These are phyloP conservation scores for Battus philenor DNA, from an alignment of 1,140 invertebrate genomes.

Conservation along the genomic window DNA sequence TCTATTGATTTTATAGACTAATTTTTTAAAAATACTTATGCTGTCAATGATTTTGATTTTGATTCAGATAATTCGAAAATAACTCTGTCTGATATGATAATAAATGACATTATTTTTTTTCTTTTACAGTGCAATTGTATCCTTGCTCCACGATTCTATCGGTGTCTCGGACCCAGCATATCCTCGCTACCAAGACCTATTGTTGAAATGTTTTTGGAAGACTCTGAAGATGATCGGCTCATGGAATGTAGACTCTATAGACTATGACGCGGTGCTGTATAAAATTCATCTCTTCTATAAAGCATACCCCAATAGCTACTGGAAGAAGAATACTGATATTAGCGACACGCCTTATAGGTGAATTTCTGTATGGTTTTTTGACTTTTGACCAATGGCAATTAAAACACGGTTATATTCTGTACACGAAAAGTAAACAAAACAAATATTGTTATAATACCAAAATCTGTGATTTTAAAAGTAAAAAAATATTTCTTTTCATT, in stretches of 20 bases:
- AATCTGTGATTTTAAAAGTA: too few relatives aligned
- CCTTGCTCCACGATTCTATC: conserved; percentile 68
- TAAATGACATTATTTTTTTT: too few relatives aligned
- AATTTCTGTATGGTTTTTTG: conserved; percentile 13
- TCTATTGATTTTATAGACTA: too few relatives aligned
- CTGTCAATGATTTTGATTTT: too few relatives aligned
- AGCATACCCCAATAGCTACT: conserved; percentile 87
- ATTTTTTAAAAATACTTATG: too few relatives aligned
- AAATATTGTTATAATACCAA: too few relatives aligned
- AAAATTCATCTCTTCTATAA: conserved; percentile 92
- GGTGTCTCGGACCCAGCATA: conserved; percentile 69
- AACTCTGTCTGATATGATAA: too few relatives aligned
- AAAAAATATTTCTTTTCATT: conserved; percentile 23
- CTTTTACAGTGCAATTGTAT: conserved; percentile 60
- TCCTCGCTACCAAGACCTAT: conserved; percentile 85
- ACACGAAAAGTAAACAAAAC: too few relatives aligned
- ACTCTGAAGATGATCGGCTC: conserved; percentile 86
- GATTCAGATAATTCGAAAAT: too few relatives aligned
- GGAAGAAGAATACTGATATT: conserved; percentile 81
- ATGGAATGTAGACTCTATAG: conserved; percentile 84
- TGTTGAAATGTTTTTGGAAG: conserved; percentile 94
- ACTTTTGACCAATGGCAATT: too few relatives aligned
- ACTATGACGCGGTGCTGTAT: conserved; percentile 88
- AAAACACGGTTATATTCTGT: too few relatives aligned
- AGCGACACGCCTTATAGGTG: conserved; percentile 83